A percentile compares a stretch with the other conserved stretches of the same genome.
phyloP scores from a whole-genome alignment of 2,797 vertebrate genomes.

The Enteromius radiatus region DNA sequence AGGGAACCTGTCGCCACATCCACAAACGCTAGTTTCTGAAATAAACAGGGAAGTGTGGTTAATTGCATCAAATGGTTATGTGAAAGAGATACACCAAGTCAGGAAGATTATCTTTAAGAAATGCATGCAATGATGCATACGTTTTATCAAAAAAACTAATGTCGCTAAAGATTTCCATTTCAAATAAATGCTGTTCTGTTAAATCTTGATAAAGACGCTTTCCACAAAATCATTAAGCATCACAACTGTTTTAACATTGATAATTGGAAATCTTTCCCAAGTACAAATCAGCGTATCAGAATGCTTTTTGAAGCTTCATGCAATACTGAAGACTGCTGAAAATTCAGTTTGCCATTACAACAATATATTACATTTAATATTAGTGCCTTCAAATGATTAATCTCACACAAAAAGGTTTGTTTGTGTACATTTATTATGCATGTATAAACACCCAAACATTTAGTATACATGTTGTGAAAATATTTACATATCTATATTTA shows the following conservation, averaged over 20 bases:
- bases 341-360: not conserved
- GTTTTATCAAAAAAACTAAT: not conserved
- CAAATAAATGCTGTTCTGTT: not conserved
- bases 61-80: conserved; percentile 14
- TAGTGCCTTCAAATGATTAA: too few species aligned
- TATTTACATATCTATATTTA: too few species aligned
- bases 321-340: not conserved
- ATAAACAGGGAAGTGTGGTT: conserved; percentile 20
- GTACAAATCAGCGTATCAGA: not conserved
- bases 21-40: conserved; percentile 86
- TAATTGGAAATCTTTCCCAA: not conserved
- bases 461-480: too few species aligned
- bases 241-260: not conserved
- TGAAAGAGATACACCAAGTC: not conserved
- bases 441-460: too few species aligned
- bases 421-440: too few species aligned
- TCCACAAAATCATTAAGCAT: not conserved
- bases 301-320: not conserved
- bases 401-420: too few species aligned
- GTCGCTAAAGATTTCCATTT: not conserved
- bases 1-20: conserved; percentile 88
- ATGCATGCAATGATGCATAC: not conserved
- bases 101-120: not conserved
- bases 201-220: not conserved
- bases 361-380: not conserved